Percentiles rank a stretch among this genome's conserved stretches.
These are phyloP conservation scores for Amniataba percoides DNA, from an alignment of 2,797 vertebrate species.

Conservation along the genomic window DNA sequence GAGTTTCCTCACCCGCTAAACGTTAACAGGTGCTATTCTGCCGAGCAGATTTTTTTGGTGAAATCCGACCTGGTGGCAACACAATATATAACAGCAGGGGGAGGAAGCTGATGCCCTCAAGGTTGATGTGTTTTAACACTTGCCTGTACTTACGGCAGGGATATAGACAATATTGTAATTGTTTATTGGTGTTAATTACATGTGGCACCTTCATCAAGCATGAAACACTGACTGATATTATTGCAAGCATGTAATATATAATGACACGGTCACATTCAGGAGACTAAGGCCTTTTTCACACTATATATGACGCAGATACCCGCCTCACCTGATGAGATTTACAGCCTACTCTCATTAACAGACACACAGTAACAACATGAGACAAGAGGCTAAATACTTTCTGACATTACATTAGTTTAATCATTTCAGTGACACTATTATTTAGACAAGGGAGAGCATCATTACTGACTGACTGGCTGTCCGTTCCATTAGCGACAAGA, in stretches of 20 bases:
- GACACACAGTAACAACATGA: slow-evolving; percentile 33
- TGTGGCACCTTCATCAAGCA: neutral
- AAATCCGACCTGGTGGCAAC: slow-evolving; percentile 9
- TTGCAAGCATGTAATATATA: neutral
- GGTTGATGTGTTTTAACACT: neutral
- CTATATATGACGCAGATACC: neutral
- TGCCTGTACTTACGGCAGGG: neutral
- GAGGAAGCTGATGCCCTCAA: neutral
- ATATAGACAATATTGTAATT: neutral
- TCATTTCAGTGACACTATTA: slow-evolving; percentile 50
- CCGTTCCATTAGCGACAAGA: slow-evolving; percentile 46
- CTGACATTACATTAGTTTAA: slow-evolving; percentile 56
- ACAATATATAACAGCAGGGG: neutral
- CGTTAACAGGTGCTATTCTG: neutral
- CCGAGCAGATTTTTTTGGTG: neutral
- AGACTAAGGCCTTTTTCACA: neutral
- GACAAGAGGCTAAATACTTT: slow-evolving; percentile 43
- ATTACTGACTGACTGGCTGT: slow-evolving; percentile 43
- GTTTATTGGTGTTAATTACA: neutral
- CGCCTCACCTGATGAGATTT: slow-evolving; percentile 14
- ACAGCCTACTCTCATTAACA: slow-evolving; percentile 34
- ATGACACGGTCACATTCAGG: neutral
- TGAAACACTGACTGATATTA: neutral
- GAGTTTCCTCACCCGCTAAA: neutral
- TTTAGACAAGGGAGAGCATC: slow-evolving; percentile 38